Evolutionary conservation across 2,113 vertebrate species (phyloP), one percentile per base, ranked within the genome.

Genomic region (Oncorhynchus nerka): DNA sequence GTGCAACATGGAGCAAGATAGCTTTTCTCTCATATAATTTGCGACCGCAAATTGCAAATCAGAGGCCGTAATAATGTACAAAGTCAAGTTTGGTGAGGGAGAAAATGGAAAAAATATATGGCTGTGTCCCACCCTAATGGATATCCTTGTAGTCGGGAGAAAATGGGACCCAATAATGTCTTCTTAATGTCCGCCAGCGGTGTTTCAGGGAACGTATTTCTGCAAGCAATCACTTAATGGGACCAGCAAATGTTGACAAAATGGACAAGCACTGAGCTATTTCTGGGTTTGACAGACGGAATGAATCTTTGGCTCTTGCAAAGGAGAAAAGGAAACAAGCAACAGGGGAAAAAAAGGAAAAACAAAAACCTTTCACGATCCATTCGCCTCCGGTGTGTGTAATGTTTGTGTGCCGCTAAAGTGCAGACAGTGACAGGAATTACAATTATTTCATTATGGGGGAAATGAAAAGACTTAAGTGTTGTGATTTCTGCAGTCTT

Each of bases 401-500:
- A 83, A 93, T 96, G 95, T 95, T 95, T 95, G 94, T 94, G 93
- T 92, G 85, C 85, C 90, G 85, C 93, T 93, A 96, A 97, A 97
- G 96, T 96, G 96, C 96, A 97, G 95, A 94, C 94, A 93, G 96
- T 99, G 98, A 99, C 97, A 97, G 93, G 98, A 99, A 99, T 99
- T 98, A 99, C 97, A 99, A 99, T 99, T 99, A 99, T 98, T 99
- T 98, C 94, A 99, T 99, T 97, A 99, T 89, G 93, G 20, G 91
- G 90, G 90, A 99, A 99, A 98, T 99, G 97, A 98, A 99, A 99
- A 97, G 95, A 96, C 95, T 96, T 98, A 98, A 99, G 97, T 98
- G 97, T 97, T 96, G 96, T 95, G 96, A 98, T 97, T 97, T 94
- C 93, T 95, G 95, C 93, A 93, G 94, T 95, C 94, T 95, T 95